phyloP scores from a whole-genome alignment of 2,797 vertebrate genomes.

The Rhinoraja longicauda region DNA sequence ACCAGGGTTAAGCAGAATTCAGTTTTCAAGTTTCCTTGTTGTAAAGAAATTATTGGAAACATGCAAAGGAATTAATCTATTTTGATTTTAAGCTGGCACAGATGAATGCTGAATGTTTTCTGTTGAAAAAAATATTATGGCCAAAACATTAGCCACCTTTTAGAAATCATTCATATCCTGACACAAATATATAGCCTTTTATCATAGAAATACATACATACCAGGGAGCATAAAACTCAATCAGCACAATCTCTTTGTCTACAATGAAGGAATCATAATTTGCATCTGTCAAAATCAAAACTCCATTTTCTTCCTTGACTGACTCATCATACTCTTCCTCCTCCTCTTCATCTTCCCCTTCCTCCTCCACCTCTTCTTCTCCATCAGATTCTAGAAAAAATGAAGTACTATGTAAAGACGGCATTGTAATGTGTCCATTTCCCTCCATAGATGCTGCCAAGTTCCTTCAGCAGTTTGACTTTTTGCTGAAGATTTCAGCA shows the following conservation, averaged over 20 bases:
- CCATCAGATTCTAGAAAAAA: slow-evolving; percentile 49
- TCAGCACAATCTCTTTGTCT: slow-evolving; percentile 82
- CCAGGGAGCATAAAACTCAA: slow-evolving; percentile 97
- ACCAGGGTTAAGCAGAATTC: not conserved
- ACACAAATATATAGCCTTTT: not conserved
- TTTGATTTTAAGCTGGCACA: not conserved
- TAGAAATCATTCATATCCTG: accelerated
- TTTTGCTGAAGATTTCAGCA: too few relatives aligned
- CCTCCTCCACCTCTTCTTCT: slow-evolving; percentile 52
- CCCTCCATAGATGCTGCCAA: too few relatives aligned
- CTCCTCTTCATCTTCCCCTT: slow-evolving; percentile 55
- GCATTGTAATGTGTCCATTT: too few relatives aligned
- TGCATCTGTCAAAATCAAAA: slow-evolving; percentile 73
- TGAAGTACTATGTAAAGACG: slow-evolving; percentile 42
- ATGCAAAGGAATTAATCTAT: not conserved
- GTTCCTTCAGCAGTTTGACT: too few relatives aligned
- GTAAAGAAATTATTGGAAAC: not conserved
- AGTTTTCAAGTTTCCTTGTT: not conserved
- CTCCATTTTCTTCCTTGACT: slow-evolving; percentile 88
- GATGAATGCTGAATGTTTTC: not conserved
- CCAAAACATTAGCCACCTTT: not conserved
- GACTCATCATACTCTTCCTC: slow-evolving; percentile 66
- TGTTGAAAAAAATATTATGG: not conserved
- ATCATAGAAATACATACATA: slow-evolving; percentile 49
- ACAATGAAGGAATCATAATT: slow-evolving; percentile 85